Evolutionary conservation across 1,140 invertebrate species (phyloP).

Genomic region (Eueides isabella): DNA sequence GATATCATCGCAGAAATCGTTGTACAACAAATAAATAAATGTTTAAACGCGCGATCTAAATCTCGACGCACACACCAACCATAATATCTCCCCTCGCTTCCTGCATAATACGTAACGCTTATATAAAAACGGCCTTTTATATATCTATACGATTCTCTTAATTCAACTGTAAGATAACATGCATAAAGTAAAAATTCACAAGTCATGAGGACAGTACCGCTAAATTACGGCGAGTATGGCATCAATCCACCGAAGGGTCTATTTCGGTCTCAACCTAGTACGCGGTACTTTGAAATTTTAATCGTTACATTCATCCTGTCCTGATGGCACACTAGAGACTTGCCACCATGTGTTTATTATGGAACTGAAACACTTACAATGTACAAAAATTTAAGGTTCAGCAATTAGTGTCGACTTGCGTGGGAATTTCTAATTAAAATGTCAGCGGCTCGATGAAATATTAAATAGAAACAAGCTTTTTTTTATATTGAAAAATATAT

Average conservation of each 20-base stretch:
- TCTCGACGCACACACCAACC: conserved; percentile 58
- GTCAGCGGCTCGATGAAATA: not conserved
- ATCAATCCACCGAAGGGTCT: conserved; percentile 66
- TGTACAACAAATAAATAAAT: conserved; percentile 52
- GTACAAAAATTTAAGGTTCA: conserved; percentile 27
- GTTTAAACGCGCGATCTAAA: conserved; percentile 61
- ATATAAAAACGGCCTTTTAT: conserved; percentile 27
- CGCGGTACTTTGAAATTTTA: conserved; percentile 77
- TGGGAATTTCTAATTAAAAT: not conserved
- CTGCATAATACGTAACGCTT: conserved; percentile 62
- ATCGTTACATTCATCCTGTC: conserved; percentile 76
- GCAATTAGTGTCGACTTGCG: conserved; percentile 9
- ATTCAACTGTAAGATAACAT: conserved; percentile 30
- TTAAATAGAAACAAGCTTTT: not conserved
- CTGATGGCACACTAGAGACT: conserved; percentile 63
- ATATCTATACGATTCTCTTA: conserved; percentile 28
- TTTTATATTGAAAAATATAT: not conserved
- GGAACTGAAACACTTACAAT: conserved; percentile 34
- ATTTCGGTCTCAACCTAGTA: conserved; percentile 61
- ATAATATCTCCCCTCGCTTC: conserved; percentile 69
- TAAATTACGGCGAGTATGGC: conserved; percentile 45
- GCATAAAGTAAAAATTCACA: conserved; percentile 51
- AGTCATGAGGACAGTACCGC: conserved; percentile 23
- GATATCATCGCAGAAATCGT: conserved; percentile 19
- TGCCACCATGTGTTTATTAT: conserved; percentile 50